Evolutionary conservation across 2,888 invertebrate species (phyloP), one percentile per base, ranked within the genome.

Genomic region (Troides aeacus): DNA sequence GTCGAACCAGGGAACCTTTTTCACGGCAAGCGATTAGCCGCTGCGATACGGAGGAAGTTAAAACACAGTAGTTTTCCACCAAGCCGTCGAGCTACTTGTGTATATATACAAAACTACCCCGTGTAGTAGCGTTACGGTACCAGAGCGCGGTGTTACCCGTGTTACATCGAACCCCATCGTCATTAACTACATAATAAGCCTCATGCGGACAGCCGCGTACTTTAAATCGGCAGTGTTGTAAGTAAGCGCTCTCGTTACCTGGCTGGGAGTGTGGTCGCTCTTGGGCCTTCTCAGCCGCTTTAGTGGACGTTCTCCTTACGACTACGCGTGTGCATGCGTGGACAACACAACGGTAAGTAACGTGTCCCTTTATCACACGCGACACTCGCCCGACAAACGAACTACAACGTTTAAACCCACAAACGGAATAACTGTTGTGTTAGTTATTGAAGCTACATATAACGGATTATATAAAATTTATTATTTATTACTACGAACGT

Each of bases 251-350:
- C 88, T 82, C 76, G 81, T 91, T 93, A 93, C 93, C 93, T 93
- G 93, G 93, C 90, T 93, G 93, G 85, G 93, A 93, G 87, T 93
- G 93, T 79, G 93, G 93, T 87, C 93, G 89, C 80, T 93, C 93
- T 92, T 93, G 93, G 87, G 91, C 88, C 90, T 93, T 93, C 86
- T 93, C 93, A 85, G 93, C 90, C 88, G 91, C 90, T 91, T 93
- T 93, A 87, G 93, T 93, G 88, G 93, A 93, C 79, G 92, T 92
- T 92, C 93, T 93, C 90, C 93, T 89, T 89, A 93, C 92, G 89
- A 93, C 93, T 93, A 92, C 88, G 88, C 89, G 92, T 80, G 92
- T 89, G 92, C 91, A 91, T 92, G 92, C 89, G 92, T 90, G 91
- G 89, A 92, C 92, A 92, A 92, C 92, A 92, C 91, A 88, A 89